Evolutionary conservation across 1,140 invertebrate genomes (phyloP).

Genomic region (Leucophenga varia): DNA sequence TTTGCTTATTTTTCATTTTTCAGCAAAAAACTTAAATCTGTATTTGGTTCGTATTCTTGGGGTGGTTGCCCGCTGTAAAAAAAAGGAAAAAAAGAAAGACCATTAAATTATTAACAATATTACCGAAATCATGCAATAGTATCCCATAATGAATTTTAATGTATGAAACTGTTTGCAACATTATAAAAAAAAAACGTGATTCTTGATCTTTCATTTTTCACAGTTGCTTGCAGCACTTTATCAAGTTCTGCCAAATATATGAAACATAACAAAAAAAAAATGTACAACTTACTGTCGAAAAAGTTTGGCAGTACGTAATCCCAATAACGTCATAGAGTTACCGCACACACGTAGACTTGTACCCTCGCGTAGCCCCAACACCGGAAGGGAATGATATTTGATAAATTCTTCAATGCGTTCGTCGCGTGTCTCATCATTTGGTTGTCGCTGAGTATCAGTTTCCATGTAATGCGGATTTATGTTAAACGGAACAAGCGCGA

Average conservation of each 20-base stretch:
- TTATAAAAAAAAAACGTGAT: background rate
- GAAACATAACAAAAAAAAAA: slow-evolving; percentile 1
- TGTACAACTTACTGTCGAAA: slow-evolving; percentile 64
- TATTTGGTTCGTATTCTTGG: slow-evolving; percentile 59
- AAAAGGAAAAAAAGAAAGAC: background rate
- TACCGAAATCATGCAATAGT: too few relatives aligned
- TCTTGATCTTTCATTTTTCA: background rate
- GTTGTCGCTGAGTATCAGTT: slow-evolving; percentile 61
- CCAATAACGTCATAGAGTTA: slow-evolving; percentile 63
- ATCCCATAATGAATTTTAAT: too few relatives aligned
- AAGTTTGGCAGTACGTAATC: slow-evolving; percentile 64
- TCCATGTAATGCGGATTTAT: slow-evolving; percentile 86
- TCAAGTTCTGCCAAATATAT: slow-evolving; percentile 7
- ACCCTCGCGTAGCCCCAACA: slow-evolving; percentile 74
- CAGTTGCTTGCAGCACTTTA: background rate
- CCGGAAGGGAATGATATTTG: slow-evolving; percentile 61
- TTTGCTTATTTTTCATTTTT: slow-evolving; percentile 1
- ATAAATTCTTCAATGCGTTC: slow-evolving; percentile 70
- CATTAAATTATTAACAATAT: background rate
- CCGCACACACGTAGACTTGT: slow-evolving; percentile 66
- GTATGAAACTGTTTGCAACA: background rate
- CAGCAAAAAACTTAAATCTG: slow-evolving; percentile 65
- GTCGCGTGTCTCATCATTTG: slow-evolving; percentile 76
- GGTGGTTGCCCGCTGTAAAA: slow-evolving; percentile 60
- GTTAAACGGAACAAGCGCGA: slow-evolving; percentile 78